phyloP scores from a whole-genome alignment of 2,113 vertebrate genomes.

The Hyperopisus bebe region DNA sequence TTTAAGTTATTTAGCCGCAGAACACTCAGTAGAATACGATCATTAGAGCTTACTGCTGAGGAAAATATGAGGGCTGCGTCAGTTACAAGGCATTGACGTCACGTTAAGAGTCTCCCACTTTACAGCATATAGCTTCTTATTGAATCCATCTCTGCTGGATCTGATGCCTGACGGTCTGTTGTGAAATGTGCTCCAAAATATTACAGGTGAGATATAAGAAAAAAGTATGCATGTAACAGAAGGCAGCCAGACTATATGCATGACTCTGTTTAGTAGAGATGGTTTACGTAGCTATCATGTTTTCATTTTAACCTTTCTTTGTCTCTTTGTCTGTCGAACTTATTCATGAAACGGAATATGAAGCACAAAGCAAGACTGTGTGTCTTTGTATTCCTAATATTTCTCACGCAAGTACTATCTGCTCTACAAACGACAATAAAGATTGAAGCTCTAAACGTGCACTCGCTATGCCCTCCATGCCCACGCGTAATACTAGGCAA shows the following conservation, averaged over 20 bases:
- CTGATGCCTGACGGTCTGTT: conserved; percentile 36
- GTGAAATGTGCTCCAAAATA: conserved; percentile 40
- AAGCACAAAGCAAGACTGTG: neutral
- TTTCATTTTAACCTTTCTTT: conserved; percentile 14
- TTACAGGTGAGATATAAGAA: conserved; percentile 25
- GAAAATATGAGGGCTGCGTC: conserved; percentile 73
- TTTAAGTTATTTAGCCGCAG: conserved; percentile 32
- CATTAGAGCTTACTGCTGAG: conserved; percentile 76
- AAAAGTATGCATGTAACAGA: conserved; percentile 22
- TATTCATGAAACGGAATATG: neutral
- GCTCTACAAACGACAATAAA: conserved; percentile 64
- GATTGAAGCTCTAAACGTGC: conserved; percentile 57
- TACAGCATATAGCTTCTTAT: conserved; percentile 79
- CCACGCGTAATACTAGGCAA: conserved; percentile 72
- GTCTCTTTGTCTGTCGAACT: neutral
- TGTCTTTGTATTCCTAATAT: neutral
- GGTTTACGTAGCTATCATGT: conserved; percentile 3
- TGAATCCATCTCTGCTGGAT: conserved; percentile 70
- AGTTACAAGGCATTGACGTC: conserved; percentile 91
- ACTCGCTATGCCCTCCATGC: conserved; percentile 65
- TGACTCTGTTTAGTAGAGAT: neutral
- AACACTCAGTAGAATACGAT: conserved; percentile 62
- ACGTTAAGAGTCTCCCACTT: conserved; percentile 96
- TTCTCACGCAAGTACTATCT: conserved; percentile 65
- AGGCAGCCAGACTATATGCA: neutral